A percentile compares a stretch with the other conserved stretches of the same genome.
Evolutionary conservation across 2,888 invertebrate species (phyloP).

Genomic region (Scaptodrosophila latifasciaeformis): DNA sequence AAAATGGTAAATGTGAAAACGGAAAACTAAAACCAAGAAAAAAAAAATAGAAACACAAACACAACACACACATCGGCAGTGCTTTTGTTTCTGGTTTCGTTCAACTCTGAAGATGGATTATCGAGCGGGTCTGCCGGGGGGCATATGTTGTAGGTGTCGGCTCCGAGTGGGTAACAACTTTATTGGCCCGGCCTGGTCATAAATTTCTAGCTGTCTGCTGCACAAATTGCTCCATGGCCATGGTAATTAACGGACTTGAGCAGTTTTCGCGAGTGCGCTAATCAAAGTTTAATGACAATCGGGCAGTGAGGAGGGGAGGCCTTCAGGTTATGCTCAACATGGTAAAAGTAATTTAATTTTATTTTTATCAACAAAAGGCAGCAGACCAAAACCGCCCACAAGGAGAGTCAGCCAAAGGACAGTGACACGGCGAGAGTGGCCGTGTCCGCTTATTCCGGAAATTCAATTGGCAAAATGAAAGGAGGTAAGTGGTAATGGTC

Average conservation of each 20-base stretch:
- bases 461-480: constrained; percentile 4
- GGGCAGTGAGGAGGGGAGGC: background rate
- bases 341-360: constrained; percentile 2
- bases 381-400: background rate
- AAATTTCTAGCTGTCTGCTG: background rate
- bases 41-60: no score
- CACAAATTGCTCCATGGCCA: background rate
- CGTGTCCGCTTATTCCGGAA: background rate
- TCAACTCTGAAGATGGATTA: no score
- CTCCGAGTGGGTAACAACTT: no score
- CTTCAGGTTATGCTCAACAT: no score
- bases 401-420: background rate
- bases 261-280: constrained; percentile 6
- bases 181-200: no score
- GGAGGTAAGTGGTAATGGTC: background rate
- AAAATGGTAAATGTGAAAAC: no score
- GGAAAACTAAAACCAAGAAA: no score
- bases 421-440: background rate
- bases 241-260: background rate
- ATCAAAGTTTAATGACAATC: constrained; percentile 16
- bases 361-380: constrained; percentile 1
- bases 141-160: no score
- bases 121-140: no score
- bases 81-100: no score
- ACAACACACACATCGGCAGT: no score